phyloP scores from a whole-genome alignment of 2,113 vertebrate genomes.

The Pseudorhombus dupliciocellatus region DNA sequence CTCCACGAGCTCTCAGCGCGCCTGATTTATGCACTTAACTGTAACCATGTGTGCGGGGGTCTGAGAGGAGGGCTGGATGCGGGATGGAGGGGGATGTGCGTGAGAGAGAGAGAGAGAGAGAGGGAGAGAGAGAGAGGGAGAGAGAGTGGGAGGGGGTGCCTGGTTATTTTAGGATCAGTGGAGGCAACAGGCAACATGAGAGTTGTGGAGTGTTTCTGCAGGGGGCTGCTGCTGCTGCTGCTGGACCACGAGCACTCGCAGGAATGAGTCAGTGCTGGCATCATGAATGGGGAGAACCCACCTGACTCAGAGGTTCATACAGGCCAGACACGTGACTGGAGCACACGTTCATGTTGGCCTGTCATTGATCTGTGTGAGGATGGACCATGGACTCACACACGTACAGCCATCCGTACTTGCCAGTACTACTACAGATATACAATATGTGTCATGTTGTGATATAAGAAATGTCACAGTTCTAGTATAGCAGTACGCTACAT shows the following conservation, averaged over 20 bases:
- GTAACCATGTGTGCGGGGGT: constrained; percentile 77
- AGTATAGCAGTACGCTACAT: too few species aligned
- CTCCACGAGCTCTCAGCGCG: constrained; percentile 49
- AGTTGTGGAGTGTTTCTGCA: constrained; percentile 55
- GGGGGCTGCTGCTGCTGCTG: constrained; percentile 36
- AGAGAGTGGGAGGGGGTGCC: constrained; percentile 11
- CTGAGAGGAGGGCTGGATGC: background rate
- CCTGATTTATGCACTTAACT: constrained; percentile 75
- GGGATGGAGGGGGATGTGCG: background rate
- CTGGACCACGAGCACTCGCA: constrained; percentile 39
- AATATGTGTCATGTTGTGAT: too few species aligned
- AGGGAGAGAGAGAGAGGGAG: too few species aligned
- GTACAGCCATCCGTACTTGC: background rate
- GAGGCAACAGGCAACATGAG: constrained; percentile 52
- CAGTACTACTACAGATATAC: background rate
- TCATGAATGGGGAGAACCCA: constrained; percentile 67
- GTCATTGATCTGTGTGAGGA: background rate
- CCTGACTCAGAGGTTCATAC: constrained; percentile 26
- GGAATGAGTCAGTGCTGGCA: constrained; percentile 62
- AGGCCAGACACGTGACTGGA: constrained; percentile 22
- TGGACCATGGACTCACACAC: background rate
- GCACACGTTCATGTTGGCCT: background rate
- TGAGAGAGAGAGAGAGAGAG: too few species aligned
- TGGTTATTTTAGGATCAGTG: constrained; percentile 68
- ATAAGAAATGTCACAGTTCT: too few species aligned